A percentile compares a stretch with the other conserved stretches of the same genome.
Conservation (phyloP, 2,888 invertebrate genomes). For the Opisthograptis luteolata region DNA sequence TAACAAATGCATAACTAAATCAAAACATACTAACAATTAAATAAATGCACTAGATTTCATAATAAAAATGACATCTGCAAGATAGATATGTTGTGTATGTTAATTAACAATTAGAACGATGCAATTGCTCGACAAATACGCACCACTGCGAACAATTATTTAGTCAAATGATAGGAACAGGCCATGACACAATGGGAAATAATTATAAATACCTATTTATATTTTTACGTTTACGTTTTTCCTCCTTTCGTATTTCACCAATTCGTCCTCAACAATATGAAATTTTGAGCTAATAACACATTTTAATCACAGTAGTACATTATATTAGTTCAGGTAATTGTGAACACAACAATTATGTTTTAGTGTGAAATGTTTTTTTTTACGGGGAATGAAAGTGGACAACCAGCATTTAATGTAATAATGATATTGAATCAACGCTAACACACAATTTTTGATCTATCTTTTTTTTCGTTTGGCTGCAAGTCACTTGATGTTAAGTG, state of each 20-base stretch:
- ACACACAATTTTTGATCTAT: too few species aligned
- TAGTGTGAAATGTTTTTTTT: constrained; percentile 7
- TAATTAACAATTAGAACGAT: too few species aligned
- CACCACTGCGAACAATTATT: constrained; percentile 32
- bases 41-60: too few species aligned
- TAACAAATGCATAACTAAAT: too few species aligned
- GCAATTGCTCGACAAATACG: constrained; percentile 24
- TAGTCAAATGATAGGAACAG: constrained; percentile 71
- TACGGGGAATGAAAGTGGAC: constrained; percentile 18
- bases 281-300: constrained; percentile 62
- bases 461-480: too few species aligned
- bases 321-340: neutral
- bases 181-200: constrained; percentile 73
- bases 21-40: too few species aligned
- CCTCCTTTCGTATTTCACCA: constrained; percentile 54
- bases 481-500: too few species aligned
- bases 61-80: too few species aligned
- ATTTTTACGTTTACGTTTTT: constrained; percentile 55
- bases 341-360: constrained; percentile 2
- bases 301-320: constrained; percentile 35
- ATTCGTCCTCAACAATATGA: constrained; percentile 52
- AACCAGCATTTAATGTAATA: neutral
- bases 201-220: constrained; percentile 71
- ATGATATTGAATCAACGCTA: too few species aligned
- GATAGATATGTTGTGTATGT: too few species aligned